Base-by-base conservation (phyloP, 1,140 invertebrate species). In the Brachionus angularis region DNA sequence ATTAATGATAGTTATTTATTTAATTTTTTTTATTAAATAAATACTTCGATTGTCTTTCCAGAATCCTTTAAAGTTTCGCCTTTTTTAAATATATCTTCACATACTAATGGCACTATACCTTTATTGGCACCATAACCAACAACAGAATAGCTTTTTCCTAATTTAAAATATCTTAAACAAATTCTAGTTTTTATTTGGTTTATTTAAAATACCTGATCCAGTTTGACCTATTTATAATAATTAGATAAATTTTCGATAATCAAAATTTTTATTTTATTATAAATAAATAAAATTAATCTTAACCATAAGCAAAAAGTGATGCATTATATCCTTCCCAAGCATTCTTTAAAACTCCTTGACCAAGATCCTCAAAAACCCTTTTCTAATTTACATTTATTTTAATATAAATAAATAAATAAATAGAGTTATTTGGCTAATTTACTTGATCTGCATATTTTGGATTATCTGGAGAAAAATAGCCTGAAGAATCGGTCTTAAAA, bases 81-180 rank as follows among this genome's bases (percentile, higher is more conserved):
- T 67, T 84, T 79, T n/a, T 84, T 79, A 78, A 93, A 91, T 36
- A 94, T 81, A 73, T 90, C 86, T 70, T 88, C 84, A 79, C 90
- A 92, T 78, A 91, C 90, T 74, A 89, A 82, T 5, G 91, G 91
- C 25, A 92, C 90, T 70, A 94, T 89, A 53, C 91, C 91, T 71
- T 84, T 82, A 75, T 87, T 87, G 18, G 80, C 73, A 10, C 84
- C 91, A 50, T 91, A 92, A n/a, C 86, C 86, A 42, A 87, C 83
- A 67, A 87, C 82, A 8, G 86, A 86, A 81, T 84, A 87, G 62
- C 83, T 84, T 77, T 87, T 87, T 18, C 86, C n/a, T n/a, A n/a
- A n/a, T n/a, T n/a, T n/a, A n/a, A n/a, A n/a, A n/a, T n/a, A n/a
- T n/a, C n/a, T n/a, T n/a, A n/a, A n/a, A n/a, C n/a, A n/a, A n/a